Base-by-base conservation (phyloP, 2,113 vertebrate genomes). In the Suncus etruscus region DNA sequence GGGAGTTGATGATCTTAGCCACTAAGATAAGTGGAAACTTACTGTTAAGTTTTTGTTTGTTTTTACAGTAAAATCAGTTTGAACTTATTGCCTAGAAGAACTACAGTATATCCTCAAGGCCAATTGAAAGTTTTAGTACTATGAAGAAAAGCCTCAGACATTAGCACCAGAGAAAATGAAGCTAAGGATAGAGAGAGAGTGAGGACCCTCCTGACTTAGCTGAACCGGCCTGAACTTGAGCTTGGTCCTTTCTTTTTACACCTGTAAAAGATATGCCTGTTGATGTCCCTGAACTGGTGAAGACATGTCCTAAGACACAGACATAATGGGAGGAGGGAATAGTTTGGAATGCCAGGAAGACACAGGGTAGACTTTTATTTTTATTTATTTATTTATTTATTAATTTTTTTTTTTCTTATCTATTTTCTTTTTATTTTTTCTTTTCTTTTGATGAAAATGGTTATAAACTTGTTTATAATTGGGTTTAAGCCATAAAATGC, bases 31-130 rank as follows among this genome's bases (percentile, higher is more conserved):
- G 20, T 11, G 70, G 39, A 69, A 69, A 31, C 27, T 9, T 7
- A 25, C 65, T 66, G 27, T 24, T 22, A 15, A 69, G n/a, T 69
- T 69, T 45, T 32, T 70, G n/a, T 61, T 61, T 22, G 39, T 70
- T 32, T 82, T 20, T 51, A 61, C 89, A 89, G 78, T 80, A 92
- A 54, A 89, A 58, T 73, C 45, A 15, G n/a, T 76, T 94, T 79
- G 73, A 72, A 84, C 66, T 80, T 82, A 50, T 82, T 83, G 32
- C 29, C 50, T 76, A 32, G 50, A 32, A 32, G 50, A 32, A 85
- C 25, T 15, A 80, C 54, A 74, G 29, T 10, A 66, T 85, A 20
- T 94, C 66, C 45, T 82, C 50, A 78, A 20, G 15, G 32, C 27
- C 39, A 83, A 8, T 9, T 18, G 58, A 48, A 58, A 32, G 25